Percentiles rank a stretch among this genome's conserved stretches.
Evolutionary conservation across 2,888 invertebrate genomes (phyloP).

Genomic region (Laothoe populi): DNA sequence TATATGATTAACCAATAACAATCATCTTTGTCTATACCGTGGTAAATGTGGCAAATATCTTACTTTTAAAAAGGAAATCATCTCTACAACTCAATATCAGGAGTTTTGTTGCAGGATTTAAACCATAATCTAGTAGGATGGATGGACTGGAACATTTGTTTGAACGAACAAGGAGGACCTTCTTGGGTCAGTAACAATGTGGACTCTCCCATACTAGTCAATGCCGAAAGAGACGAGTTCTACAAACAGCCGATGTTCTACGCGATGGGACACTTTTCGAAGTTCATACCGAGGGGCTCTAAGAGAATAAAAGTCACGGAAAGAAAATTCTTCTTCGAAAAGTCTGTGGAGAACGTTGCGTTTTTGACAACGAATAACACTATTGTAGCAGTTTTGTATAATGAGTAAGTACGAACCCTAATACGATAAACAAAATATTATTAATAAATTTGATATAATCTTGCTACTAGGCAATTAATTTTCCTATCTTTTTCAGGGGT

Average conservation of each 20-base stretch:
- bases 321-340: conserved; percentile 33
- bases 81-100: not conserved
- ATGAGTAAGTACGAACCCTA: conserved; percentile 55
- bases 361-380: conserved; percentile 62
- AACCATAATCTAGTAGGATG: conserved; percentile 91
- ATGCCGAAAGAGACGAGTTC: conserved; percentile 86
- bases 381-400: conserved; percentile 64
- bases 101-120: conserved; percentile 83
- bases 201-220: conserved; percentile 89
- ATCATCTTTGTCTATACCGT: no score
- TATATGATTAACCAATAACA: no score
- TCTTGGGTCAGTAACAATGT: conserved; percentile 91
- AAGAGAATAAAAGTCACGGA: conserved; percentile 48
- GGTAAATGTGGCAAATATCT: no score
- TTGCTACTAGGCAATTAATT: no score
- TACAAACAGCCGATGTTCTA: conserved; percentile 97
- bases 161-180: conserved; percentile 91
- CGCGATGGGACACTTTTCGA: conserved; percentile 92
- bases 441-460: not conserved
- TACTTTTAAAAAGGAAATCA: not conserved
- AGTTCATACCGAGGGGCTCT: conserved; percentile 88
- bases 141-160: conserved; percentile 96
- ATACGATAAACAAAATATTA: not conserved
- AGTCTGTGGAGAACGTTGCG: conserved; percentile 49
- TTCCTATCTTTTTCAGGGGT: conserved; percentile 37